phyloP scores from a whole-genome alignment of 2,888 invertebrate genomes.

The Mystacides longicornis region DNA sequence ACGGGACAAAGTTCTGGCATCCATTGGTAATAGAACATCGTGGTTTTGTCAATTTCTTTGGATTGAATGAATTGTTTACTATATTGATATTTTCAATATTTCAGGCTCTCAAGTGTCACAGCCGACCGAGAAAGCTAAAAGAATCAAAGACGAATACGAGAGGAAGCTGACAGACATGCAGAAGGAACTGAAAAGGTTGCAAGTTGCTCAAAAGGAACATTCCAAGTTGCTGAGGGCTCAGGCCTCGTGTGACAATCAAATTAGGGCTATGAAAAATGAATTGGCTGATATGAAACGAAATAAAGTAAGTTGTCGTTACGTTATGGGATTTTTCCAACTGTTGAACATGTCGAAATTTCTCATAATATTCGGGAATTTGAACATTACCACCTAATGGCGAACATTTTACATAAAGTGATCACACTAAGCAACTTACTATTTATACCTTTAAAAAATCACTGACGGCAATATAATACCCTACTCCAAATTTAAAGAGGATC shows the following conservation, averaged over 20 bases:
- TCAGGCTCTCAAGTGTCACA: constrained; percentile 42
- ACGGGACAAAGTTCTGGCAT: constrained; percentile 77
- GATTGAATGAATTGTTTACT: not conserved
- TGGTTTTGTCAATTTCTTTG: no score
- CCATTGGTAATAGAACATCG: constrained; percentile 27
- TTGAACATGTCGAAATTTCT: no score
- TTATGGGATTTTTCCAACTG: no score
- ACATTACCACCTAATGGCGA: no score
- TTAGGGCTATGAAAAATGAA: constrained; percentile 65
- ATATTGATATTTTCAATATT: not conserved
- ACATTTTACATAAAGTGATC: no score
- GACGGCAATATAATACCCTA: no score
- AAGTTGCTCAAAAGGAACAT: constrained; percentile 85
- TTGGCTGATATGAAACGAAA: constrained; percentile 74
- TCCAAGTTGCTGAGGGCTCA: constrained; percentile 75
- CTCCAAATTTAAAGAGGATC: no score
- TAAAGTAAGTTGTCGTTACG: constrained; percentile 52
- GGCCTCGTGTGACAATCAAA: constrained; percentile 65
- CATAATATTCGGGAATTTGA: no score
- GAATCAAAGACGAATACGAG: constrained; percentile 85
- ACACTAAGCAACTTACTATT: no score
- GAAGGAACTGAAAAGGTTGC: constrained; percentile 74
- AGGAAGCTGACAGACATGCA: constrained; percentile 76
- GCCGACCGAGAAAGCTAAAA: constrained; percentile 65
- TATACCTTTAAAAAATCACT: no score